Conservation (phyloP, 1,140 invertebrate genomes). For the Drosophila takahashii region DNA sequence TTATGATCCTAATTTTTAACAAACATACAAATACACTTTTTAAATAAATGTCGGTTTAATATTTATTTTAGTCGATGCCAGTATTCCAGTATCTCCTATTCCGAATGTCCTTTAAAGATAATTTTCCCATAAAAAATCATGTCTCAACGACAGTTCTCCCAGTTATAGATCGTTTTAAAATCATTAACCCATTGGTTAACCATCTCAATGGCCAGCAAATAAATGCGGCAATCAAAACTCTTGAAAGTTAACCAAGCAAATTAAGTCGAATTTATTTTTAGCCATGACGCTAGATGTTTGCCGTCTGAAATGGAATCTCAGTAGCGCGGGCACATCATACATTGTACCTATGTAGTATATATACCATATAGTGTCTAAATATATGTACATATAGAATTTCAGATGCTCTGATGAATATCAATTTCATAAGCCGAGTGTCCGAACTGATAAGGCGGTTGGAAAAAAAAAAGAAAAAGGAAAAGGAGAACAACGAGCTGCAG, state of each 20-base stretch:
- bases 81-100: too few relatives aligned
- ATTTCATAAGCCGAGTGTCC: constrained; percentile 55
- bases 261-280: constrained; percentile 67
- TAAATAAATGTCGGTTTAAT: too few relatives aligned
- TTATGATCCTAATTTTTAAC: too few relatives aligned
- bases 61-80: too few relatives aligned
- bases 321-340: constrained; percentile 7
- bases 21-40: too few relatives aligned
- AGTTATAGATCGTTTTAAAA: neutral
- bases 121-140: neutral
- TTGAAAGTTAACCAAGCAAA: constrained; percentile 28
- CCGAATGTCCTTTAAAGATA: neutral
- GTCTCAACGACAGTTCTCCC: neutral
- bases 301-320: constrained; percentile 38
- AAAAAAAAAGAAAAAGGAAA: constrained; percentile 23
- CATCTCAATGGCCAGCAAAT: constrained; percentile 25
- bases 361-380: constrained; percentile 26
- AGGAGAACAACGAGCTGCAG: constrained; percentile 52
- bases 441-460: constrained; percentile 62
- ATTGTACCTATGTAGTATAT: neutral
- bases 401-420: constrained; percentile 72
- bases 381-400: constrained; percentile 27
- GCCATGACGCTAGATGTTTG: constrained; percentile 61
- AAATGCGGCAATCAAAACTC: constrained; percentile 50
- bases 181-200: constrained; percentile 30